A percentile compares a stretch with the other conserved stretches of the same genome.
phyloP scores from a whole-genome alignment of 2,797 vertebrate species.

The Molossus molossus region DNA sequence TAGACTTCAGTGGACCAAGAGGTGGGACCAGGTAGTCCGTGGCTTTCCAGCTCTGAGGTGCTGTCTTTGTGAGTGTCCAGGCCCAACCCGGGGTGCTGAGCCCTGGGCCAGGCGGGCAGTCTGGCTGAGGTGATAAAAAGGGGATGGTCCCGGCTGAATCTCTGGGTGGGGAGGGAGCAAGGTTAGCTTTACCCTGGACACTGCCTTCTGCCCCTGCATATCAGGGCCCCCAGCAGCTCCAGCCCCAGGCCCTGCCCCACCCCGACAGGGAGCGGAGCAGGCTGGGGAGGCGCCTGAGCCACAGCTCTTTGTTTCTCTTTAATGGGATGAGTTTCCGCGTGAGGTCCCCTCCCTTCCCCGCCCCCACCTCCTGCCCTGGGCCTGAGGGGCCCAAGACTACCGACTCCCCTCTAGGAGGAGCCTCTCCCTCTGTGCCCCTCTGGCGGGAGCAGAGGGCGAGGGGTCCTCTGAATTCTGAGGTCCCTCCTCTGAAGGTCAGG shows the following conservation, averaged over 20 bases:
- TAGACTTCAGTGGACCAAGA: not conserved
- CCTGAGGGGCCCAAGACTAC: not conserved
- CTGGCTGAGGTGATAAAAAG: not conserved
- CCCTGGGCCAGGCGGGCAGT: not conserved
- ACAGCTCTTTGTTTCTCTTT: conserved; percentile 84
- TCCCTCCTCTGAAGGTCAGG: not conserved
- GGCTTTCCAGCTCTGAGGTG: not conserved
- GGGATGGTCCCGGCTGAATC: not conserved
- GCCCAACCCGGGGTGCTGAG: not conserved
- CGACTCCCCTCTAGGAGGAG: not conserved
- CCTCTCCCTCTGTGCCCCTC: not conserved
- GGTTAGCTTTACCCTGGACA: not conserved
- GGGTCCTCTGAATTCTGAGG: not conserved
- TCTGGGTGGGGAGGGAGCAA: not conserved
- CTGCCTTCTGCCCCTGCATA: not conserved
- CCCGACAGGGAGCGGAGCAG: conserved; percentile 71
- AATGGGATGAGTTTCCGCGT: conserved; percentile 85
- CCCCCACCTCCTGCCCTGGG: conserved; percentile 61
- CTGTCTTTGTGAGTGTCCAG: not conserved
- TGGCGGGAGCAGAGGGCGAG: not conserved
- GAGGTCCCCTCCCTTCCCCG: conserved; percentile 73
- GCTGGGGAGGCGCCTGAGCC: conserved; percentile 78
- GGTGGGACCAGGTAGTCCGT: not conserved
- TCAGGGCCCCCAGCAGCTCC: not conserved
- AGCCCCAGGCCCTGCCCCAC: conserved; percentile 81